Evolutionary conservation across 2,113 vertebrate genomes (phyloP).

Genomic region (Brachyistius frenatus): DNA sequence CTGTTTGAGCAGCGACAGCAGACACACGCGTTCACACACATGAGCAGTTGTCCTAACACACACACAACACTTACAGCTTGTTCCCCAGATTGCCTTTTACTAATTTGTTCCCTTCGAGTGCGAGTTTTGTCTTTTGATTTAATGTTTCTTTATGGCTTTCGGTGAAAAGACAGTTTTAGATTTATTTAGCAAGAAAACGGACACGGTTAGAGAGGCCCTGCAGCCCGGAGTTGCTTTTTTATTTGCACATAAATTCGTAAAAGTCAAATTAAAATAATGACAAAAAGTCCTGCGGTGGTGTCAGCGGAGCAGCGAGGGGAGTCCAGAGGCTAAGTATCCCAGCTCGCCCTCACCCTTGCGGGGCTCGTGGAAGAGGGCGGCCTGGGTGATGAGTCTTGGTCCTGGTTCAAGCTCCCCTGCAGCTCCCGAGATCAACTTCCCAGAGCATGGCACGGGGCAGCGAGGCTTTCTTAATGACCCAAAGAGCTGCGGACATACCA

Average conservation of each 20-base stretch:
- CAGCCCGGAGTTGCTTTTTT: conserved; percentile 25
- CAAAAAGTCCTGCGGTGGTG: conserved; percentile 11
- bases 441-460: conserved; percentile 30
- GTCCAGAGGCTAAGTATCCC: conserved; percentile 8
- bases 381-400: conserved; percentile 57
- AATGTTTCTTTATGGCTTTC: conserved; percentile 59
- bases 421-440: conserved; percentile 44
- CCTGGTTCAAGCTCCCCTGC: conserved; percentile 52
- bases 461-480: conserved; percentile 69
- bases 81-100: conserved; percentile 77
- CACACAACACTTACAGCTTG: conserved; percentile 75
- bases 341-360: background rate
- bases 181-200: conserved; percentile 63
- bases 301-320: background rate
- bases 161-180: conserved; percentile 59
- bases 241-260: conserved; percentile 38
- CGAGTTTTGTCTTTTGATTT: conserved; percentile 72
- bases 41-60: conserved; percentile 65
- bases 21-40: conserved; percentile 63
- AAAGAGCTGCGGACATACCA: conserved; percentile 68
- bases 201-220: conserved; percentile 33
- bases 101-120: conserved; percentile 71
- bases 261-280: background rate
- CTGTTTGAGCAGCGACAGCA: conserved; percentile 70
- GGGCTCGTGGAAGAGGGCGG: conserved; percentile 44